Conservation (phyloP, 92 coral and sea anemone species). For the Parazoanthus swiftii region DNA sequence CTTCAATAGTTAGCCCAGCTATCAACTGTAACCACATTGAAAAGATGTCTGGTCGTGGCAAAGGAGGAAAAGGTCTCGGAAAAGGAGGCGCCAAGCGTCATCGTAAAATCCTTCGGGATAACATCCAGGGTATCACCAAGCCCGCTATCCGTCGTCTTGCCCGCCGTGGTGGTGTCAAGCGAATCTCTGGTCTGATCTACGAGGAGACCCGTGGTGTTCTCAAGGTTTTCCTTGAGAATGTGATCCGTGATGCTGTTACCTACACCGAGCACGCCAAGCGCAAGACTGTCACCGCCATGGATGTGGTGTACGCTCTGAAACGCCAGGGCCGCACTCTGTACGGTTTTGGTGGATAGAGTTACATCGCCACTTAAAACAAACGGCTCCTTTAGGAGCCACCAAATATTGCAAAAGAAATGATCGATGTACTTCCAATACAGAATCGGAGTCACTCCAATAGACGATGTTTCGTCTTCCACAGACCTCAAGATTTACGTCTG, state of each 20-base stretch:
- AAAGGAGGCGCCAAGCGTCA: constrained; percentile 93
- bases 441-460: too few species aligned
- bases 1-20: neutral
- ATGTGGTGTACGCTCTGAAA: constrained; percentile 51
- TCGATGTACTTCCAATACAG: too few species aligned
- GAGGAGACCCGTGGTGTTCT: constrained; percentile 70
- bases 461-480: too few species aligned
- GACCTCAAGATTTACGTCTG: too few species aligned
- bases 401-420: constrained; percentile 38
- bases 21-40: neutral
- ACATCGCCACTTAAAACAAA: too few species aligned
- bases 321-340: constrained; percentile 80
- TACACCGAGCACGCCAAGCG: constrained; percentile 92
- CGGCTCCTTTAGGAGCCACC: constrained; percentile 96
- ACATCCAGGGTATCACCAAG: constrained; percentile 88
- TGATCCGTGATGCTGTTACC: constrained; percentile 86
- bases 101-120: constrained; percentile 78
- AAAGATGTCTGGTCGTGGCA: constrained; percentile 73
- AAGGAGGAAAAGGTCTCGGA: constrained; percentile 88
- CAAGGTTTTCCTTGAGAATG: constrained; percentile 76
- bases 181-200: constrained; percentile 71
- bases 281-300: constrained; percentile 59
- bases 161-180: constrained; percentile 87
- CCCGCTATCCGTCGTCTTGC: constrained; percentile 95
- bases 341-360: constrained; percentile 65